Evolutionary conservation across 64 coral and sea anemone genomes (phyloP).

Genomic region (Stichodactyla helianthus): DNA sequence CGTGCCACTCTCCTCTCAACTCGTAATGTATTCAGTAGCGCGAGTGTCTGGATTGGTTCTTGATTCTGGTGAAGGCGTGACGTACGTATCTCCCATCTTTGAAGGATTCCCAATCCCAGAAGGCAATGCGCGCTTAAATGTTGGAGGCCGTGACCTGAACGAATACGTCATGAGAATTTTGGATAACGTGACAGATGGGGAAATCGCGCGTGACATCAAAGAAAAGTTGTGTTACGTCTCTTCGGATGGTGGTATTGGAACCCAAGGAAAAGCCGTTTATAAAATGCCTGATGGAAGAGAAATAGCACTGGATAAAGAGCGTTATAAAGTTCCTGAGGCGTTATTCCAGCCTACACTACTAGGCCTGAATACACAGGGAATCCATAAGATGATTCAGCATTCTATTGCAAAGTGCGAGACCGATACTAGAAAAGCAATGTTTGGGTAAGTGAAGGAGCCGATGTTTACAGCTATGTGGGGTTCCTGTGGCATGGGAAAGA

Average conservation of each 20-base stretch:
- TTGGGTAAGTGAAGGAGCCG: neutral
- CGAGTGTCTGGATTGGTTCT: neutral
- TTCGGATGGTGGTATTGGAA: neutral
- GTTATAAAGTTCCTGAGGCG: slow-evolving; percentile 1
- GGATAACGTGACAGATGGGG: neutral
- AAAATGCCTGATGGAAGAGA: neutral
- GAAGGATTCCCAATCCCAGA: neutral
- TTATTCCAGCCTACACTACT: neutral
- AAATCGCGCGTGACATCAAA: slow-evolving; percentile 10
- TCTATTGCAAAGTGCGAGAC: neutral
- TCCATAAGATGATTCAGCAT: slow-evolving; percentile 5
- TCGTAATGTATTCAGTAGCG: neutral
- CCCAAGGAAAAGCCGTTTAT: neutral
- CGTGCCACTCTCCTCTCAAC: neutral
- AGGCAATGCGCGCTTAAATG: neutral
- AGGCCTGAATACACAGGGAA: neutral
- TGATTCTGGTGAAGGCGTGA: neutral
- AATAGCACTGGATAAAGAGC: neutral
- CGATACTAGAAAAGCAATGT: neutral
- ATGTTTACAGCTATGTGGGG: too few species aligned
- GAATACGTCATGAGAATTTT: neutral
- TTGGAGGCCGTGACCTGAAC: neutral
- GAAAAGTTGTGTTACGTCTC: slow-evolving; percentile 13
- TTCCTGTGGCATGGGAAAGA: too few species aligned
- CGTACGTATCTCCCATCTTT: neutral